Percentiles rank a stretch among this genome's conserved stretches.
Evolutionary conservation across 2,797 vertebrate species (phyloP).

Genomic region (Pygocentrus nattereri): DNA sequence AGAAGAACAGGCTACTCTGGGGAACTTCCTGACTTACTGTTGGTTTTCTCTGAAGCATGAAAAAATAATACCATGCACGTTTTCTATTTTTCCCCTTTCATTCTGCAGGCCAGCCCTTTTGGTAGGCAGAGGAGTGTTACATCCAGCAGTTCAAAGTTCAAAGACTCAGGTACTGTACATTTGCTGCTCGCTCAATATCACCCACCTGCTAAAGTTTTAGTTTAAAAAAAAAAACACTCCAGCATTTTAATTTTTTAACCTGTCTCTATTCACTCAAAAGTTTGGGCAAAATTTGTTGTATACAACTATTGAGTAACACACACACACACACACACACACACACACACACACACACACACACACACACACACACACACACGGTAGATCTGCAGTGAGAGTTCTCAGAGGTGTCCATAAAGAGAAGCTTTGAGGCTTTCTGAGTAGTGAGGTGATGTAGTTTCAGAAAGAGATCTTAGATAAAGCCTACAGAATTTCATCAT

Average conservation of each 20-base stretch:
- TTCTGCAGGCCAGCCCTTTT: constrained; percentile 84
- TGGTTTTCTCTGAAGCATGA: constrained; percentile 13
- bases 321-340: too few relatives aligned
- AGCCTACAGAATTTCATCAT: not conserved
- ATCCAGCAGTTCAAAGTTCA: constrained; percentile 81
- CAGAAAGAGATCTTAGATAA: constrained; percentile 33
- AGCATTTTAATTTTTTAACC: not conserved
- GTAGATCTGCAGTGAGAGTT: not conserved
- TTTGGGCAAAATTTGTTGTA: too few relatives aligned
- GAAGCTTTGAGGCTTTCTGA: constrained; percentile 22
- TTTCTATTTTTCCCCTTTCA: constrained; percentile 33
- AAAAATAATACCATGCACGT: not conserved
- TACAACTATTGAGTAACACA: too few relatives aligned
- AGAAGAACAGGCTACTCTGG: constrained; percentile 33
- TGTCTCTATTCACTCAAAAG: too few relatives aligned
- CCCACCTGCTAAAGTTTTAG: not conserved
- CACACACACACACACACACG: too few relatives aligned
- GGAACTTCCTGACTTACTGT: constrained; percentile 20
- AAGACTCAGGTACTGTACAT: constrained; percentile 84
- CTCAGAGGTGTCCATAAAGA: not conserved
- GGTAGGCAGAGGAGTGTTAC: constrained; percentile 85
- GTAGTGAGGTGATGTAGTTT: constrained; percentile 22
- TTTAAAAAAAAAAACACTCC: not conserved
- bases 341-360: too few relatives aligned
- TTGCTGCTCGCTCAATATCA: not conserved